Base-by-base conservation (phyloP, 2,113 vertebrate genomes). In the Ammodramus savannarum region DNA sequence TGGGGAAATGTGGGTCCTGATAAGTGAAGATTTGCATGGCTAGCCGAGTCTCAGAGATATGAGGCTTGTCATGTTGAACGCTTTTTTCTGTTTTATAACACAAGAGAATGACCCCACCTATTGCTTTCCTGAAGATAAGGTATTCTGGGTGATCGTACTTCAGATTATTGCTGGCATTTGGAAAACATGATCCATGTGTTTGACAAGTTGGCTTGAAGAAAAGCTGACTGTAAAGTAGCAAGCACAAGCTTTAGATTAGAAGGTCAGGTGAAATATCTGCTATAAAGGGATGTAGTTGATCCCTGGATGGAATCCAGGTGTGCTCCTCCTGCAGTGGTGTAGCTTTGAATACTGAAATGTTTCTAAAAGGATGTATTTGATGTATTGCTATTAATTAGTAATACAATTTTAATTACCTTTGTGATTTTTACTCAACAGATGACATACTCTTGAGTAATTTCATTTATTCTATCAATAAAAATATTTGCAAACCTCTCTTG, bases 191-290 rank as follows among this genome's bases (percentile, higher is more conserved):
- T 90, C 91, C 87, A 77, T 74, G 54, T 96, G 90, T 94, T 91
- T 95, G 95, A 96, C 90, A 96, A 86, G 72, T 52, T 80, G 82
- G 32, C 78, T 88, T 90, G 78, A 94, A 91, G 72, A 90, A 94
- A 94, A 93, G 52, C 59, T 85, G 75, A 66, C 93, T 94, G 43
- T 76, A 84, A 93, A 90, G 76, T 75, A 84, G 72, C 71, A 80
- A 95, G 90, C 39, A 63, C 51, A 93, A 94, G 87, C 81, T 92
- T 93, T 79, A 87, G 95, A 96, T 95, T 96, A 95, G 87, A 92
- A 95, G 93, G 93, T 95, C 85, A 91, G 87, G 67, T 77, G 91
- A 94, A 95, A 96, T 80, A 93, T 67, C 78, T 95, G 1, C 72
- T 74, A 14, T 54, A 77, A 82, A 90, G 16, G 48, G 52, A 86